Evolutionary conservation across 2,797 vertebrate genomes (phyloP), one percentile per base, ranked within the genome.

Genomic region (Odontamblyopus lacepedii): DNA sequence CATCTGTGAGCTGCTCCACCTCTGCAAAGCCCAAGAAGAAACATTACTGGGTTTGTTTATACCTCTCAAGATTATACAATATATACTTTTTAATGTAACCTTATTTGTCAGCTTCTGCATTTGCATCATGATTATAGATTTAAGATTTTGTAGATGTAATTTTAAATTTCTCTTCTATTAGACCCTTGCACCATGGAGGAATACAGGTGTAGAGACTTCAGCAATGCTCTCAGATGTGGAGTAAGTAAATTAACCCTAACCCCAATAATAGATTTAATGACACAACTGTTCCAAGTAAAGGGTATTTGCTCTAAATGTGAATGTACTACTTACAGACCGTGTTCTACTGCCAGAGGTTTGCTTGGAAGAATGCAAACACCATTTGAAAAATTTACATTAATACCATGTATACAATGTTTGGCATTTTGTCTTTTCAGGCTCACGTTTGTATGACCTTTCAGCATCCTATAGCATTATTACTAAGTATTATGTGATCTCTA

Each of bases 1-100:
- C 84, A 84, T 97, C 81, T 98, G 97, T 0, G 76, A 84, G 30
- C 86, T 95, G 4, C 27, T 97, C 27, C 87, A 87, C 23, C 18
- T 91, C 73, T 97, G 97, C 8, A 68, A 84, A 48, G 66, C 63
- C 0, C 76, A 87, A 30, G 88, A 91, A 0, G 29, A 18, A 0
- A 48, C 59, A 0, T 2, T 38, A 11, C n/a, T 72, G 1, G 92
- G 92, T 94, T 30, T 60, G 57, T 60, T 18, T 27, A 15, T 85
- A 44, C 38, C 11, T 9, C 2, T 67, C 27, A 35, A 27, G 8
- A 1, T 0, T 48, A 48, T 48, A 15, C 35, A 35, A 35, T 35
- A 35, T 38, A 38, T 9, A 48, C 15, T 4, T 15, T 48, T 44
- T 41, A 41, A 44, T 48, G 12, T 4, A 1, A 16, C 3, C 41